These are phyloP conservation scores for Stomatorhinus ivindoensis DNA, from an alignment of 2,113 vertebrate species.

Conservation along the genomic window DNA sequence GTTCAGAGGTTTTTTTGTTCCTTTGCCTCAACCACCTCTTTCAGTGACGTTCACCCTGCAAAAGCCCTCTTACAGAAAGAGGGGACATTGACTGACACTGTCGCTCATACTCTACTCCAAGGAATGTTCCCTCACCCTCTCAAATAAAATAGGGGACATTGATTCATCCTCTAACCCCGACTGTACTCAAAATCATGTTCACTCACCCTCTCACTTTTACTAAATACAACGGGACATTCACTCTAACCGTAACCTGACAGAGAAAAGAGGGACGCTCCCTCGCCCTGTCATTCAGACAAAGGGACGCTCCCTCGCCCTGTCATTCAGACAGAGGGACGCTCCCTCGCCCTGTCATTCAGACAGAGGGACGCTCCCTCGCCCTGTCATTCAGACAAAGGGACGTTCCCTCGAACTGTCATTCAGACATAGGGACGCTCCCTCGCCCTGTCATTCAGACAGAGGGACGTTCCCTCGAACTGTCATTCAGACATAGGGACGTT, in stretches of 20 bases:
- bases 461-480: not conserved
- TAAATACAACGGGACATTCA: not conserved
- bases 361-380: too few relatives aligned
- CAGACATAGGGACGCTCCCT: not conserved
- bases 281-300: too few relatives aligned
- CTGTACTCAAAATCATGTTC: not conserved
- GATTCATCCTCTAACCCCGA: not conserved
- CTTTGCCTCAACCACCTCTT: not conserved
- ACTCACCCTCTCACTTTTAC: not conserved
- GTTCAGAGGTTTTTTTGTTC: constrained; percentile 32
- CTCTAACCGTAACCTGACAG: too few relatives aligned
- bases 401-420: not conserved
- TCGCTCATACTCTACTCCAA: not conserved
- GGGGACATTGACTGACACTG: not conserved
- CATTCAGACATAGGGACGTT: not conserved
- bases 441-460: not conserved
- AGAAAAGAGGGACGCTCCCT: too few relatives aligned
- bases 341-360: too few relatives aligned
- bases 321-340: too few relatives aligned
- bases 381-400: not conserved
- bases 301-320: too few relatives aligned
- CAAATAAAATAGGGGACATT: not conserved
- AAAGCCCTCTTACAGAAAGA: not conserved
- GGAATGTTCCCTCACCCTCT: not conserved
- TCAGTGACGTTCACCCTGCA: not conserved